Evolutionary conservation across 2,113 vertebrate species (phyloP).

Genomic region (Xiphorhynchus elegans): DNA sequence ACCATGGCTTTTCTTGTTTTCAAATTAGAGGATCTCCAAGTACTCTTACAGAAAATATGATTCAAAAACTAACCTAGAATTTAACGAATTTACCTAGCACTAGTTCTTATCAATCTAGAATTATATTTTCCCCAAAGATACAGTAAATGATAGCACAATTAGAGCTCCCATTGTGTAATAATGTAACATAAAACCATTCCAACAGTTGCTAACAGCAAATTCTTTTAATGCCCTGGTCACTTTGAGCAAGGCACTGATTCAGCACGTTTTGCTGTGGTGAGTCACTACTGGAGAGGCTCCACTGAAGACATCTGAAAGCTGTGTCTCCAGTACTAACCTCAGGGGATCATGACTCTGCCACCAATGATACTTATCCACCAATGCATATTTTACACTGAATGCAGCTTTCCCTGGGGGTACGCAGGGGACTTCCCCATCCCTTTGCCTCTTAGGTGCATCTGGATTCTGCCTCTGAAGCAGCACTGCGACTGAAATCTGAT

Average conservation of each 20-base stretch:
- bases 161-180: not conserved
- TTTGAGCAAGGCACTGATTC: not conserved
- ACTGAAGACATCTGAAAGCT: constrained; percentile 20
- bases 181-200: not conserved
- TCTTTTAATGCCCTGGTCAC: not conserved
- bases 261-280: not conserved
- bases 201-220: not conserved
- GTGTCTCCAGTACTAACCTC: not conserved
- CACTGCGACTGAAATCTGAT: not conserved
- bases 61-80: not conserved
- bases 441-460: not conserved
- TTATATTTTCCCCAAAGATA: not conserved
- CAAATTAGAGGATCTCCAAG: not conserved
- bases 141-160: not conserved
- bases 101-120: not conserved
- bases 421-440: not conserved
- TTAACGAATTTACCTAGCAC: not conserved
- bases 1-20: not conserved
- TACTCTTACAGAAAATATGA: not conserved
- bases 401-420: not conserved
- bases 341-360: constrained; percentile 34
- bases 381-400: not conserved
- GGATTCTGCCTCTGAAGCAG: not conserved
- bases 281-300: constrained; percentile 16
- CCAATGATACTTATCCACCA: constrained; percentile 9